A percentile compares a stretch with the other conserved stretches of the same genome.
phyloP scores from a whole-genome alignment of 2,113 vertebrate genomes.

The Scartelaos histophorus region DNA sequence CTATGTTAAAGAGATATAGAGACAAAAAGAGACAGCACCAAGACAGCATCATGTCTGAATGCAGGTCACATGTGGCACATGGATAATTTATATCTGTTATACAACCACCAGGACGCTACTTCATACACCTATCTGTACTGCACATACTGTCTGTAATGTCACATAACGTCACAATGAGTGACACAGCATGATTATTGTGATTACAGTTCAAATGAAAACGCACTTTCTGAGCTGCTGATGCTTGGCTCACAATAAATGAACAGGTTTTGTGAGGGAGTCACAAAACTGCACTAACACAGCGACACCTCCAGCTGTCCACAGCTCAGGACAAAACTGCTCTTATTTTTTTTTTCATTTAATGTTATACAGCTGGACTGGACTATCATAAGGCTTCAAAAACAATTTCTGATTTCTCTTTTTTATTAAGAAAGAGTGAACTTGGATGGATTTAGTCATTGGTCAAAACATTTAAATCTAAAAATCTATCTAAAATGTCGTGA shows the following conservation, averaged over 20 bases:
- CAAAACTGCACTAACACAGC: neutral
- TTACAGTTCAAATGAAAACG: neutral
- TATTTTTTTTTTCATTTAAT: neutral
- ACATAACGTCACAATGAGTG: too few species aligned
- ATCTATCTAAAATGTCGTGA: neutral
- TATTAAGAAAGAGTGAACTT: too few species aligned
- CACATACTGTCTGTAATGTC: neutral
- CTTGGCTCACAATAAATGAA: neutral
- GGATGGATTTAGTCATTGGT: too few species aligned
- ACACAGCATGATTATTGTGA: neutral
- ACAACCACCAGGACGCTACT: conserved; percentile 36
- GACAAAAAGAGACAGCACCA: neutral
- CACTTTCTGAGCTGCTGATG: neutral
- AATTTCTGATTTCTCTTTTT: too few species aligned
- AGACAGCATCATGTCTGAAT: conserved; percentile 9
- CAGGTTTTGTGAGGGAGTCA: conserved; percentile 14
- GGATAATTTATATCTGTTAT: conserved; percentile 41
- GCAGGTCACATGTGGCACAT: conserved; percentile 31
- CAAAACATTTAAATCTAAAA: too few species aligned
- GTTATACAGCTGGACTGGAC: too few species aligned
- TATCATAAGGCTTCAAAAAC: too few species aligned
- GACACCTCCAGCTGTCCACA: neutral
- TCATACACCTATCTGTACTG: neutral
- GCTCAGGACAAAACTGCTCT: neutral
- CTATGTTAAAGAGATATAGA: neutral